Evolutionary conservation across 2,113 vertebrate genomes (phyloP).

Genomic region (Nesoenas mayeri): DNA sequence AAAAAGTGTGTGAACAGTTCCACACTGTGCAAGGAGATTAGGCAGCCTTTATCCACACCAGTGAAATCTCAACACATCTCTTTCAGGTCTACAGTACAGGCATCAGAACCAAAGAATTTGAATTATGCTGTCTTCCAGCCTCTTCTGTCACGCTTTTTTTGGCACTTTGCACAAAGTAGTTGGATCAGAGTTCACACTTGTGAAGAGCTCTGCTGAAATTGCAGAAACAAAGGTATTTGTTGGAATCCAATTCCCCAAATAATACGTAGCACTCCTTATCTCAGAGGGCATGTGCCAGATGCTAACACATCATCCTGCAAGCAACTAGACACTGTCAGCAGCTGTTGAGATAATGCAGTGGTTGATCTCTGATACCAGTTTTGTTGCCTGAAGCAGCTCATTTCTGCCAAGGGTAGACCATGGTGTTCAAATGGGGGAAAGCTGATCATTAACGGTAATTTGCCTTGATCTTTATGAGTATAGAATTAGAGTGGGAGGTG

Average conservation of each 20-base stretch:
- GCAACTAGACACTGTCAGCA: background rate
- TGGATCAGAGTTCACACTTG: background rate
- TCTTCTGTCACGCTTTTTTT: background rate
- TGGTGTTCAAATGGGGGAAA: background rate
- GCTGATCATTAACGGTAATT: background rate
- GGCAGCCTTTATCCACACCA: background rate
- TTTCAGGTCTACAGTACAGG: background rate
- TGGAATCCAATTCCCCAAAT: background rate
- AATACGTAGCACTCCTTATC: background rate
- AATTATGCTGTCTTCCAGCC: background rate
- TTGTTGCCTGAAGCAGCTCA: background rate
- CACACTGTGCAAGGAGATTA: background rate
- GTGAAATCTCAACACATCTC: slow-evolving; percentile 2
- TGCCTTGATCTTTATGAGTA: background rate
- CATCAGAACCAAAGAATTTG: background rate
- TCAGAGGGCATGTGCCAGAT: background rate
- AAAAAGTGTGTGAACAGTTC: background rate
- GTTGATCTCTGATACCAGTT: background rate
- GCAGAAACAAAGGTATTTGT: background rate
- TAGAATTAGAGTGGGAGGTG: background rate
- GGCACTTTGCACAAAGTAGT: background rate
- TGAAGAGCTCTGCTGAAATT: background rate
- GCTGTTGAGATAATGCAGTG: background rate
- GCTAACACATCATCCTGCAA: background rate
- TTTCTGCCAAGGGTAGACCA: background rate